Evolutionary conservation across 2,888 invertebrate species (phyloP), one percentile per base, ranked within the genome.

Genomic region (Melangyna quadrimaculata): DNA sequence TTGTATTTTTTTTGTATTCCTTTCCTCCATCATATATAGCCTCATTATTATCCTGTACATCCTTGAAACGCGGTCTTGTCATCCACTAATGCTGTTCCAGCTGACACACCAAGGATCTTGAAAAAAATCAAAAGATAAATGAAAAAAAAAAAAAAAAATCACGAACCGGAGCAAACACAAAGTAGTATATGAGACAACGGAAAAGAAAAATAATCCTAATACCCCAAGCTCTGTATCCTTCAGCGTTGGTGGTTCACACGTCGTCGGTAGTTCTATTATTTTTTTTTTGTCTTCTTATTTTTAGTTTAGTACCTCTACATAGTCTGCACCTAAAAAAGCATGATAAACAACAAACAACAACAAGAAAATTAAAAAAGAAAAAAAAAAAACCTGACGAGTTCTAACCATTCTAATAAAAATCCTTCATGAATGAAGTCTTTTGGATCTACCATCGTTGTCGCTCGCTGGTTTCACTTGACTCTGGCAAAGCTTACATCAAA

Each of bases 211-310:
- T 86, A 77, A 78, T 86, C 57, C 86, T 73, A 73, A 73, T 70
- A 24, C 72, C 69, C 48, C 32, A 61, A 77, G 67, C 80, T 77
- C 77, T 59, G 6, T 27, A 80, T 80, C 69, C 73, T 55, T 80
- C 70, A 73, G 77, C 77, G 69, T 65, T 81, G 81, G 81, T 45
- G 86, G 77, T 86, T 86, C 86, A 81, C 81, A 86, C 86, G 73
- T 86, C 86, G 27, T 61, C 77, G 69, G 63, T 67, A 67, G 45
- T 55, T 57, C 12, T 19, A 12, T 45, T 65, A n/a, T 51, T 48
- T 32, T 22, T 32, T 32, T 24, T 67, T 51, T 70, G 35, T 37
- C 59, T 55, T 59, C 17, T 24, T n/a, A 1, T 29, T 53, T 29
- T 9, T 14, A n/a, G 19, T 22, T 37, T 22, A 2, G 12, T 57